These are phyloP conservation scores for Orthosia incerta DNA, from an alignment of 2,888 invertebrate species.

Conservation along the genomic window DNA sequence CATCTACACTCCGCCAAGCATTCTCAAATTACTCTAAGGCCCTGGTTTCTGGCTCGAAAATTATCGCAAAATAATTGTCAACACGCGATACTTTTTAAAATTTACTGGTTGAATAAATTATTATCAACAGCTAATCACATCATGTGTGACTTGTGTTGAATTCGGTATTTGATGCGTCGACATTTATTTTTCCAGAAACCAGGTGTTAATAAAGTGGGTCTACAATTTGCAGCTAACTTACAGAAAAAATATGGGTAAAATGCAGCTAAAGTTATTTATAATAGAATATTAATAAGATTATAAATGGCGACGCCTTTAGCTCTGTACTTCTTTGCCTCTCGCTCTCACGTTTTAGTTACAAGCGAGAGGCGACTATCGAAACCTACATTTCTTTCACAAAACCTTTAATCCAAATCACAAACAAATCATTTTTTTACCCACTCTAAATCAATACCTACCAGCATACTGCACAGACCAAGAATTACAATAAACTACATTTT, in stretches of 20 bases:
- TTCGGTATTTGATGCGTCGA: no score
- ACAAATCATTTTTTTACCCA: background rate
- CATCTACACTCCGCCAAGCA: conserved; percentile 54
- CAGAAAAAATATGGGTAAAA: background rate
- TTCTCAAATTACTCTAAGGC: conserved; percentile 25
- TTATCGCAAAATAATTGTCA: no score
- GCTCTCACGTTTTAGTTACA: background rate
- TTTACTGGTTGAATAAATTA: no score
- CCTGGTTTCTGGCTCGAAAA: no score
- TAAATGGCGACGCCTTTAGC: conserved; percentile 1
- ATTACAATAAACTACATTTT: conserved; percentile 16
- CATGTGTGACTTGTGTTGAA: no score
- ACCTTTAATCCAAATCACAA: background rate
- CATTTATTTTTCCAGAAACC: no score
- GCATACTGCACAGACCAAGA: background rate
- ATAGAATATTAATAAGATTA: background rate
- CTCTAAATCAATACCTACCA: background rate
- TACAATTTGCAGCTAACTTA: conserved; percentile 10
- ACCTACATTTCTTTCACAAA: background rate
- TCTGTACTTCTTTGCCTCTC: background rate
- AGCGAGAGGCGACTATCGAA: background rate
- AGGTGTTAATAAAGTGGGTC: conserved; percentile 12
- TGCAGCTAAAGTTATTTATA: conserved; percentile 4
- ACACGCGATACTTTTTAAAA: no score
- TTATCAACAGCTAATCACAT: no score